Evolutionary conservation across 2,113 vertebrate genomes (phyloP).

Genomic region (Scytalopus superciliaris): DNA sequence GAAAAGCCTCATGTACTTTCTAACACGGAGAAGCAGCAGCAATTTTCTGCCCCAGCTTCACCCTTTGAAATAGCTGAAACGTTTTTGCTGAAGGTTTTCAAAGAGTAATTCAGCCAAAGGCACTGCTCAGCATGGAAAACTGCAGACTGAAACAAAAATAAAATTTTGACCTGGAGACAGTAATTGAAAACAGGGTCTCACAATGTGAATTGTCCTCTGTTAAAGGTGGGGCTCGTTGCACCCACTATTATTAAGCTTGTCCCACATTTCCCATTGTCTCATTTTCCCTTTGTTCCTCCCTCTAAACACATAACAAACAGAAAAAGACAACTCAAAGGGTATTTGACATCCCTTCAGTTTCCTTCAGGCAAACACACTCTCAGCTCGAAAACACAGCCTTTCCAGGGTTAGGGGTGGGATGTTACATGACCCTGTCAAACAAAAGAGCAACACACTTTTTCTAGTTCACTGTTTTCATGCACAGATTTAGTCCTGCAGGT

Average conservation of each 20-base stretch:
- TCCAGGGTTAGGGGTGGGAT: not conserved
- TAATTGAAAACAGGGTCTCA: not conserved
- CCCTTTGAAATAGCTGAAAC: not conserved
- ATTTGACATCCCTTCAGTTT: not conserved
- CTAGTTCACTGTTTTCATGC: not conserved
- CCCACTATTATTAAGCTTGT: not conserved
- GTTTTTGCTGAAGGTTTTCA: conserved; percentile 17
- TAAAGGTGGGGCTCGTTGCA: conserved; percentile 4
- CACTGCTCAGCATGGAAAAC: conserved; percentile 3
- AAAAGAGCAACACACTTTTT: not conserved
- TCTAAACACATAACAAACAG: conserved; percentile 35
- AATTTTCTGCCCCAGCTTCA: not conserved
- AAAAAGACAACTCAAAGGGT: not conserved
- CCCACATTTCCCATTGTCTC: conserved; percentile 25
- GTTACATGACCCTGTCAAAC: not conserved
- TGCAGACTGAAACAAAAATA: not conserved
- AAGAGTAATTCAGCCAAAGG: not conserved
- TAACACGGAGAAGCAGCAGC: not conserved
- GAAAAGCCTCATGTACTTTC: not conserved
- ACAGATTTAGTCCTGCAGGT: not conserved
- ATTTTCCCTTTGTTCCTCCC: conserved; percentile 52
- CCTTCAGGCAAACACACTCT: conserved; percentile 36
- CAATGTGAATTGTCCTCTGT: conserved; percentile 1
- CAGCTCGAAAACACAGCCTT: not conserved
- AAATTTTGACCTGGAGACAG: not conserved